These are phyloP conservation scores for Arrhopalites spinosus DNA, from an alignment of 2,888 invertebrate species.

Conservation along the genomic window DNA sequence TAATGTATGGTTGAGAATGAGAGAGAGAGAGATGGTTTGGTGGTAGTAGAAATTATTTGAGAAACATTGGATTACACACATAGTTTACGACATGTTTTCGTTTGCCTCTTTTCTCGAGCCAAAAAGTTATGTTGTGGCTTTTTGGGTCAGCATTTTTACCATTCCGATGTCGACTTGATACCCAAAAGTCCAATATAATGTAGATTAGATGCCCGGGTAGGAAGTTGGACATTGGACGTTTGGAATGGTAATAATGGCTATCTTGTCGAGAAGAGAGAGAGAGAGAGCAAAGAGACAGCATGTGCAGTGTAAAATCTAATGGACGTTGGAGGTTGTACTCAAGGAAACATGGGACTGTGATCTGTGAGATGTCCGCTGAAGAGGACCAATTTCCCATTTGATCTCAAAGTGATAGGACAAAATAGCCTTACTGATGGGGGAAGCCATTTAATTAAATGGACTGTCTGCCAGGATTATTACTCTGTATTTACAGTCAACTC, in stretches of 20 bases:
- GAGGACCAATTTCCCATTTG: conserved; percentile 41
- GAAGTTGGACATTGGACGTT: conserved; percentile 19
- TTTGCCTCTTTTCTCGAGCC: not conserved
- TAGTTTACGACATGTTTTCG: not conserved
- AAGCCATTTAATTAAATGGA: conserved; percentile 46
- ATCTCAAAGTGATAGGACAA: conserved; percentile 45
- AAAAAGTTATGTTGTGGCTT: not conserved
- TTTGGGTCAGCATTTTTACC: conserved; percentile 24
- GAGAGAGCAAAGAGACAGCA: not conserved
- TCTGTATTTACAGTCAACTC: conserved; percentile 24
- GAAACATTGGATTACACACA: not conserved
- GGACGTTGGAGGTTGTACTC: conserved; percentile 9
- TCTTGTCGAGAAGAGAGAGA: not conserved
- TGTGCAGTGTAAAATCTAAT: conserved; percentile 19
- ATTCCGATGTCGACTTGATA: conserved; percentile 22
- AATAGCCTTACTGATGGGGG: conserved; percentile 41
- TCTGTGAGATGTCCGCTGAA: conserved; percentile 27
- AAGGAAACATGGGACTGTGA: conserved; percentile 7
- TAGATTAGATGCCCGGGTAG: conserved; percentile 5
- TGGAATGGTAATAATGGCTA: not conserved
- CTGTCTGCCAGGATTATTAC: conserved; percentile 27
- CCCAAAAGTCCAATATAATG: conserved; percentile 18
- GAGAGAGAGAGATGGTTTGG: not conserved
- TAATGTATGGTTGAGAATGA: not conserved
- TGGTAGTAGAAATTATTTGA: not conserved